A percentile compares a stretch with the other conserved stretches of the same genome.
Evolutionary conservation across 2,113 vertebrate species (phyloP).

Genomic region (Neolamprologus kungweensis): DNA sequence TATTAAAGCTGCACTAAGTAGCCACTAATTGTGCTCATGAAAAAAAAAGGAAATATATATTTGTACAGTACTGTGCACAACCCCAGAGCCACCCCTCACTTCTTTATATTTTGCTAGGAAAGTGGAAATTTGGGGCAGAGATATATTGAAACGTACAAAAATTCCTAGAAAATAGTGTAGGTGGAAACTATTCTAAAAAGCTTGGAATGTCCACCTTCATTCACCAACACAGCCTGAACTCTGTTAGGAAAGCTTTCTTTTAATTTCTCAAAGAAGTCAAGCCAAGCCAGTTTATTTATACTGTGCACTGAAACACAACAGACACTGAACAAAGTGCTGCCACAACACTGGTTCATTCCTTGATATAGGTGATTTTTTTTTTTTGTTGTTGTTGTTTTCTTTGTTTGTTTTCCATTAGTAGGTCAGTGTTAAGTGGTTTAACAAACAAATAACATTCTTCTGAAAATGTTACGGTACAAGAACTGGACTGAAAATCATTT

Average conservation of each 20-base stretch:
- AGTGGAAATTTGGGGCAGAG: background rate
- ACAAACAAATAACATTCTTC: background rate
- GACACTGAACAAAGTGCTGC: background rate
- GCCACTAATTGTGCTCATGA: background rate
- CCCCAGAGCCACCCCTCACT: background rate
- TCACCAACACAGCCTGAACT: background rate
- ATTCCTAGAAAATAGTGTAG: background rate
- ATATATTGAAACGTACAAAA: background rate
- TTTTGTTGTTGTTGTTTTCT: background rate
- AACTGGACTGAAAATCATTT: background rate
- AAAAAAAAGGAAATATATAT: background rate
- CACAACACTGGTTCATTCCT: background rate
- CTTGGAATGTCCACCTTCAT: background rate
- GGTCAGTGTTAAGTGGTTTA: background rate
- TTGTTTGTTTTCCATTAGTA: background rate
- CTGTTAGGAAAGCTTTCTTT: background rate
- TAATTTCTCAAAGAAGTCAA: background rate
- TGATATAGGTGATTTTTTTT: background rate
- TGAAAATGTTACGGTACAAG: background rate
- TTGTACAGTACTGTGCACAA: background rate
- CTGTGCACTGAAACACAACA: background rate
- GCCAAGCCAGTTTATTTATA: background rate
- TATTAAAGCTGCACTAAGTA: background rate
- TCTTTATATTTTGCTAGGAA: background rate
- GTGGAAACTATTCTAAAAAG: background rate